Conservation (phyloP, 1,140 invertebrate genomes). For the Condylostylus longicornis region DNA sequence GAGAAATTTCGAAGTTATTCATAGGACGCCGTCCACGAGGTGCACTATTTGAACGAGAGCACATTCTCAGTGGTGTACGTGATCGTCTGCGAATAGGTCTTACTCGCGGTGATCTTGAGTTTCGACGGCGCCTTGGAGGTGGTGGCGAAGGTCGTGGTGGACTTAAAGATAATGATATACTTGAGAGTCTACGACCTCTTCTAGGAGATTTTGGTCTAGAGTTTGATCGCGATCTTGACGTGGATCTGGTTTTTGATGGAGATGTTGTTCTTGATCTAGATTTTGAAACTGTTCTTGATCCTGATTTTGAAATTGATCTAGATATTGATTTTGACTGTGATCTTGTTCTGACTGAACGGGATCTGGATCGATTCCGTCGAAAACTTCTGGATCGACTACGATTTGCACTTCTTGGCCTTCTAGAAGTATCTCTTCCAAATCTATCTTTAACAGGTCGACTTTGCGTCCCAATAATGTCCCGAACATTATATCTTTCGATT, state of each 20-base stretch:
- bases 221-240: conserved; percentile 12
- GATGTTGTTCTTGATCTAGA: conserved; percentile 5
- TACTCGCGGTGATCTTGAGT: conserved; percentile 12
- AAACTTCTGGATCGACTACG: conserved; percentile 17
- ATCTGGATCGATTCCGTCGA: conserved; percentile 13
- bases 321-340: conserved; percentile 18
- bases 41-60: conserved; percentile 18
- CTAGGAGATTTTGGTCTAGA: conserved; percentile 18
- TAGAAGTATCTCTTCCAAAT: conserved; percentile 56
- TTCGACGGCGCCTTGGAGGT: conserved; percentile 3
- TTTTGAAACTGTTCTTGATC: no score
- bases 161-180: conserved; percentile 18
- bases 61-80: conserved; percentile 20
- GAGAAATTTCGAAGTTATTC: conserved; percentile 18
- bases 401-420: conserved; percentile 23
- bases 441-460: conserved; percentile 49
- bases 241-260: neutral
- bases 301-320: conserved; percentile 10
- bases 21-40: conserved; percentile 17
- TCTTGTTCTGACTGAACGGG: no score
- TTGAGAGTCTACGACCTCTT: conserved; percentile 18
- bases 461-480: conserved; percentile 54
- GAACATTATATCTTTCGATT: conserved; percentile 64
- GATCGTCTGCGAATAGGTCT: conserved; percentile 12
- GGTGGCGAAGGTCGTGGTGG: conserved; percentile 14